These are phyloP conservation scores for Sebastes miniatus DNA, from an alignment of 2,797 vertebrate genomes.

Conservation along the genomic window DNA sequence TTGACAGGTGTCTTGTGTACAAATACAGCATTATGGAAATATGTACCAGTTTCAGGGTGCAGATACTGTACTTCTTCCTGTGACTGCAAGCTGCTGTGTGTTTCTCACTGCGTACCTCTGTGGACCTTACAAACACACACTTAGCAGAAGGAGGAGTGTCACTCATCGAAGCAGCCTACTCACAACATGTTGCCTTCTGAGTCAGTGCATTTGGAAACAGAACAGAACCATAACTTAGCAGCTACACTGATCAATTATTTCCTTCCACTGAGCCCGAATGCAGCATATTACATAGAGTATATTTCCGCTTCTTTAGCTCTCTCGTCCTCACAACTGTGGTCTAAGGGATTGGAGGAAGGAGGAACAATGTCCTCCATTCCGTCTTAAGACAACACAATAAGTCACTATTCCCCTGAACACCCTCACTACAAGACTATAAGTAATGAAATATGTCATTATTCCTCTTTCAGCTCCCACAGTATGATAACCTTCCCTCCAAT, in stretches of 20 bases:
- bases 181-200: slow-evolving; percentile 30
- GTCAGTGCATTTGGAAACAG: slow-evolving; percentile 19
- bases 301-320: background rate
- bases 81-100: background rate
- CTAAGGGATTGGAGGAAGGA: background rate
- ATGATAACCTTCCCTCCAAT: slow-evolving; percentile 65
- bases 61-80: background rate
- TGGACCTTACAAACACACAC: slow-evolving; percentile 2
- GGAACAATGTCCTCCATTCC: slow-evolving; percentile 17
- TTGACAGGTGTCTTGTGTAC: background rate
- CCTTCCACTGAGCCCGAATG: background rate
- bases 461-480: slow-evolving; percentile 30
- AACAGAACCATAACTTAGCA: slow-evolving; percentile 7
- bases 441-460: slow-evolving; percentile 63
- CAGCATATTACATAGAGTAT: background rate
- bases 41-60: background rate
- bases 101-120: background rate
- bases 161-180: slow-evolving; percentile 17
- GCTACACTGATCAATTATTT: background rate
- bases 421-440: slow-evolving; percentile 21
- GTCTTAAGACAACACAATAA: slow-evolving; percentile 52
- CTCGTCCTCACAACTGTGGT: background rate
- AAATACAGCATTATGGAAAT: background rate
- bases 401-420: slow-evolving; percentile 19
- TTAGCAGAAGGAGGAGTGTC: slow-evolving; percentile 28